Evolutionary conservation across 1,140 invertebrate species (phyloP).

Genomic region (Luehdorfia chinensis): DNA sequence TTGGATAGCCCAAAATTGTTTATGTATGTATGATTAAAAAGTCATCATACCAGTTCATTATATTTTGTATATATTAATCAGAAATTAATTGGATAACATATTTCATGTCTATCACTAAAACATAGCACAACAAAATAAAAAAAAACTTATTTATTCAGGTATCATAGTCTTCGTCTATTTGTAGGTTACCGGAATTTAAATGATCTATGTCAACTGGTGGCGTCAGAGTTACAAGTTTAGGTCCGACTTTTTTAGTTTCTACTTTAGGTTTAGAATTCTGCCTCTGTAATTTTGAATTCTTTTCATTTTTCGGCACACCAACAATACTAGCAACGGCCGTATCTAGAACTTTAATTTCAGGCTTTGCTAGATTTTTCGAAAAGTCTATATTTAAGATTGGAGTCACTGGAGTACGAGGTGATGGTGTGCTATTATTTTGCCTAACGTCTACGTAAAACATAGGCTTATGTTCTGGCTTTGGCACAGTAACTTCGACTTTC

Average conservation of each 20-base stretch:
- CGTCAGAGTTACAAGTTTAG: conserved; percentile 24
- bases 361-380: conserved; percentile 49
- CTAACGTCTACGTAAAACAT: conserved; percentile 32
- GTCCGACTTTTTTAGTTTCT: conserved; percentile 41
- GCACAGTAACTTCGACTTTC: conserved; percentile 38
- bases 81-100: conserved; percentile 37
- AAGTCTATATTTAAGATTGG: conserved; percentile 70
- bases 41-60: no score
- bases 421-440: conserved; percentile 21
- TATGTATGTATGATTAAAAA: no score
- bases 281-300: conserved; percentile 39
- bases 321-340: conserved; percentile 38
- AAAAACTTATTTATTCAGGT: conserved; percentile 55
- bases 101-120: conserved; percentile 30
- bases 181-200: conserved; percentile 58
- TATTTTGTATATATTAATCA: no score
- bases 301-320: conserved; percentile 34
- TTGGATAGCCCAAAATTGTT: no score
- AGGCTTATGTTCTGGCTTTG: conserved; percentile 34
- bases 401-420: conserved; percentile 31
- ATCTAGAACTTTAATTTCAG: conserved; percentile 64
- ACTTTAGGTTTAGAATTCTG: conserved; percentile 48
- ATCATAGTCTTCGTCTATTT: conserved; percentile 73
- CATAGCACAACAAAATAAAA: conserved; percentile 39
- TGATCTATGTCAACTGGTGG: conserved; percentile 47